Evolutionary conservation across 2,113 vertebrate species (phyloP).

Genomic region (Gasterosteus nipponicus): DNA sequence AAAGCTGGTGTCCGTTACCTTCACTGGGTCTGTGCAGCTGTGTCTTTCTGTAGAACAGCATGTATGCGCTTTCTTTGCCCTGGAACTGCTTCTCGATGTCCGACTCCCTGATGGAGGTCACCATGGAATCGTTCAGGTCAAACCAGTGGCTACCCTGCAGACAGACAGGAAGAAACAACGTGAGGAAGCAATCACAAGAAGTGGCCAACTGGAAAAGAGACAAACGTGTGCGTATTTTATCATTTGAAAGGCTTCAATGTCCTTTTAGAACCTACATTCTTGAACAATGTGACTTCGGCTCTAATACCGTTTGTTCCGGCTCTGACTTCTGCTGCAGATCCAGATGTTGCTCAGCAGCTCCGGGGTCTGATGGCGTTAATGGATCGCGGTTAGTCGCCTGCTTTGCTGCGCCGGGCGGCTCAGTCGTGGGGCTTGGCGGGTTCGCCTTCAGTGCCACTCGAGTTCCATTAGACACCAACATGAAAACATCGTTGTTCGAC

Average conservation of each 20-base stretch:
- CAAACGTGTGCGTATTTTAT: background rate
- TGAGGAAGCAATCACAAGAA: conserved; percentile 43
- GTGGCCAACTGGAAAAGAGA: background rate
- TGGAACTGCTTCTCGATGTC: conserved; percentile 95
- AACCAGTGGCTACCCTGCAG: conserved; percentile 88
- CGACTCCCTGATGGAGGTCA: conserved; percentile 88
- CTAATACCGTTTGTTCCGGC: conserved; percentile 51
- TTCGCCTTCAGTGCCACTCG: conserved; percentile 82
- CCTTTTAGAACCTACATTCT: background rate
- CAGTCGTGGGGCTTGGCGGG: conserved; percentile 47
- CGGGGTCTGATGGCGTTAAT: conserved; percentile 3
- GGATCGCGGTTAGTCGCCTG: conserved; percentile 16
- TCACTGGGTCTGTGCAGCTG: conserved; percentile 86
- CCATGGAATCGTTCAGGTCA: conserved; percentile 93
- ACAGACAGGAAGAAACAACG: conserved; percentile 40
- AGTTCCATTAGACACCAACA: conserved; percentile 83
- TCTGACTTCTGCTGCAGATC: conserved; percentile 33
- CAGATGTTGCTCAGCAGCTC: conserved; percentile 31
- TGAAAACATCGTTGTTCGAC: conserved; percentile 88
- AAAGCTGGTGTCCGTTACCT: conserved; percentile 78
- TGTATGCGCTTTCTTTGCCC: conserved; percentile 98
- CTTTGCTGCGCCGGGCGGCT: conserved; percentile 40
- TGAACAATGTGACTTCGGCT: background rate
- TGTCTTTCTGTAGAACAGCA: conserved; percentile 95
- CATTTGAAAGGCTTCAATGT: background rate